Conservation (phyloP, 2,113 vertebrate genomes). For the Diphyllodes magnificus region DNA sequence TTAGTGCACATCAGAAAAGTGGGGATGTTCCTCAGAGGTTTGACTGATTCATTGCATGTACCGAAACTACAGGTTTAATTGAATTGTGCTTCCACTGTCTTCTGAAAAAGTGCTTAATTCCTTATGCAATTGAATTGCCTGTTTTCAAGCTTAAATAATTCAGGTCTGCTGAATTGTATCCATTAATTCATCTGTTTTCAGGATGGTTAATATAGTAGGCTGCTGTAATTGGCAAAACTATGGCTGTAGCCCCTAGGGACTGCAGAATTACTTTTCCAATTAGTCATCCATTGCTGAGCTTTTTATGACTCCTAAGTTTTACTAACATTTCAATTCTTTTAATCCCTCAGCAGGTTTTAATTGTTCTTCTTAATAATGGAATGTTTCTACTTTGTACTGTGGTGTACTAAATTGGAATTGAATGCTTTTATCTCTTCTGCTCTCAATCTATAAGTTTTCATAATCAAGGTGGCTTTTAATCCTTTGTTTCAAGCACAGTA, state of each 20-base stretch:
- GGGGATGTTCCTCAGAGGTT: background rate
- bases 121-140: background rate
- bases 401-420: background rate
- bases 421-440: background rate
- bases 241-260: background rate
- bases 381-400: background rate
- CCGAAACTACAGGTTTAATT: background rate
- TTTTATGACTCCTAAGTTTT: conserved; percentile 4
- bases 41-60: background rate
- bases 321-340: background rate
- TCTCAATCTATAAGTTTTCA: background rate
- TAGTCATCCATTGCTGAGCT: background rate
- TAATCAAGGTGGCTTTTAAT: background rate
- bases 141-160: conserved; percentile 34
- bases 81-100: background rate
- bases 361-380: background rate
- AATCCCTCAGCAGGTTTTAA: conserved; percentile 1
- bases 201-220: background rate
- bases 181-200: conserved; percentile 8
- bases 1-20: background rate
- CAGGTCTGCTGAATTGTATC: background rate
- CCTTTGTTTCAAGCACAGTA: background rate
- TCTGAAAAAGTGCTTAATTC: conserved; percentile 16
- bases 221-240: background rate
- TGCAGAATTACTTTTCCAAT: conserved; percentile 18